phyloP scores from a whole-genome alignment of 2,113 vertebrate species.

The Silurus glanis region DNA sequence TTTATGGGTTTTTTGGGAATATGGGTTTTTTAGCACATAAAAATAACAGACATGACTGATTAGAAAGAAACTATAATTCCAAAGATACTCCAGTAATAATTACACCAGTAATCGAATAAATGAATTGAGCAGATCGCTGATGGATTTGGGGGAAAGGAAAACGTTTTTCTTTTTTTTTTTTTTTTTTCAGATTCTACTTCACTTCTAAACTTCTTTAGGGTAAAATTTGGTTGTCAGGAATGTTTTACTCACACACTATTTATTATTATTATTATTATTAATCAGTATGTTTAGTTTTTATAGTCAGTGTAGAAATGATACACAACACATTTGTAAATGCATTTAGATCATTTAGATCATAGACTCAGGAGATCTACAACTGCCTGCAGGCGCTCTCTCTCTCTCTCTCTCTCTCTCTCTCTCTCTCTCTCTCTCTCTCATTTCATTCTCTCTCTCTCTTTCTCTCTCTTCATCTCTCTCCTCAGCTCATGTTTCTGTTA shows the following conservation, averaged over 20 bases:
- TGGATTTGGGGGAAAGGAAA: neutral
- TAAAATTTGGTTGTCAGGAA: neutral
- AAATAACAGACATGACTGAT: neutral
- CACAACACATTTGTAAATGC: neutral
- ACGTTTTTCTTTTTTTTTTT: too few relatives aligned
- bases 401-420: neutral
- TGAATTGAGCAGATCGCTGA: too few relatives aligned
- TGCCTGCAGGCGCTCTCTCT: neutral
- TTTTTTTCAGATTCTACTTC: neutral
- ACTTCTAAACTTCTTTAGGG: neutral
- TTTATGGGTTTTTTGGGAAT: too few relatives aligned
- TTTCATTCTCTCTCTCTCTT: neutral
- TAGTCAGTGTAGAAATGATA: neutral
- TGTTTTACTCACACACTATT: neutral
- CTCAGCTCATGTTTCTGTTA: slow-evolving; percentile 24
- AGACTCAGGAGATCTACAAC: neutral
- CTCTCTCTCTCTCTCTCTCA: neutral
- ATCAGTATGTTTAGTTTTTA: neutral
- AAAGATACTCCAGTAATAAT: neutral
- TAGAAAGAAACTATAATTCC: neutral
- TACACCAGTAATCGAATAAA: neutral
- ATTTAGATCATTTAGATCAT: neutral
- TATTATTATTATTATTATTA: neutral
- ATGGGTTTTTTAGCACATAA: too few relatives aligned
- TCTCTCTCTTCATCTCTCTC: neutral